Conservation (phyloP, 2,113 vertebrate species). For the Onychostoma macrolepis region DNA sequence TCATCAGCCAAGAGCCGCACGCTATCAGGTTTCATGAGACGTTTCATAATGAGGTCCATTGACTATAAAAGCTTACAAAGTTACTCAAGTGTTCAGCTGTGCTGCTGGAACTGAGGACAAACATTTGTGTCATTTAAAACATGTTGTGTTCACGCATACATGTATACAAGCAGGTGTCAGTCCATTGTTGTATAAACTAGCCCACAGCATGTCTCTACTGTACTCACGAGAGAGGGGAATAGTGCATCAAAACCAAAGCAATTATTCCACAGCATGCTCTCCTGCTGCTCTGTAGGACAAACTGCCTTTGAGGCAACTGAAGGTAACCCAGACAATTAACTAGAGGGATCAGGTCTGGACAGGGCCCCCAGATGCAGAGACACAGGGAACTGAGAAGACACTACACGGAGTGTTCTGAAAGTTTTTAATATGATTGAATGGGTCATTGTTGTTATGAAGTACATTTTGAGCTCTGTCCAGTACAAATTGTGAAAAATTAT, state of each 20-base stretch:
- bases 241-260: slow-evolving; percentile 54
- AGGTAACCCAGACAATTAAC: slow-evolving; percentile 60
- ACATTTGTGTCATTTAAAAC: background rate
- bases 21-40: slow-evolving; percentile 51
- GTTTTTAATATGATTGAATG: slow-evolving; percentile 9
- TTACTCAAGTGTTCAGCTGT: slow-evolving; percentile 43
- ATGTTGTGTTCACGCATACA: slow-evolving; percentile 7
- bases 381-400: slow-evolving; percentile 14
- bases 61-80: slow-evolving; percentile 44
- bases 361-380: slow-evolving; percentile 53
- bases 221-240: slow-evolving; percentile 49
- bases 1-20: slow-evolving; percentile 12
- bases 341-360: slow-evolving; percentile 54
- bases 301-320: slow-evolving; percentile 54
- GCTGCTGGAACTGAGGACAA: slow-evolving; percentile 37
- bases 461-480: background rate
- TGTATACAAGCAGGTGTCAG: slow-evolving; percentile 30
- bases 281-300: slow-evolving; percentile 56
- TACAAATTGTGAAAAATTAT: background rate
- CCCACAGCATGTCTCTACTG: slow-evolving; percentile 44
- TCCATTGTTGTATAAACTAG: slow-evolving; percentile 52
- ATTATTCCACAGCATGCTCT: slow-evolving; percentile 59
- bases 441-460: background rate
- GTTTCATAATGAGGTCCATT: slow-evolving; percentile 40
- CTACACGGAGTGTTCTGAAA: background rate